These are phyloP conservation scores for Brachyptera risi DNA, from an alignment of 2,888 invertebrate species.

Conservation along the genomic window DNA sequence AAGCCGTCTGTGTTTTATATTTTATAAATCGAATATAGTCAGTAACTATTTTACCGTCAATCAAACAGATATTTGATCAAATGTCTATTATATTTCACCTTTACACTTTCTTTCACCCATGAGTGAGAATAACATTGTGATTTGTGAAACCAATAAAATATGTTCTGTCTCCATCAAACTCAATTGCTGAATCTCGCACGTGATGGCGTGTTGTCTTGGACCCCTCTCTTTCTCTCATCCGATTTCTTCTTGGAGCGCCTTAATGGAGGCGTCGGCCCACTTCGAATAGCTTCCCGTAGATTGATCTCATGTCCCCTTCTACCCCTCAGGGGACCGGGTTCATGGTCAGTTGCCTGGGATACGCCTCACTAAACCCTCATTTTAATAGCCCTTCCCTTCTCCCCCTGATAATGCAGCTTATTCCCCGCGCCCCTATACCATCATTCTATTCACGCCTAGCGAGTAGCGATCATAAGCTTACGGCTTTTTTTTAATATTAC, in stretches of 20 bases:
- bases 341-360: background rate
- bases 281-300: background rate
- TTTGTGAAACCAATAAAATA: too few relatives aligned
- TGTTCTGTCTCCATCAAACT: too few relatives aligned
- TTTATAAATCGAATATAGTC: too few relatives aligned
- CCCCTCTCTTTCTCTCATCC: too few relatives aligned
- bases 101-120: too few relatives aligned
- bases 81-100: too few relatives aligned
- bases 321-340: background rate
- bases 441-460: background rate
- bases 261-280: background rate
- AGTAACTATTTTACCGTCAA: too few relatives aligned
- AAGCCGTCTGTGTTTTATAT: too few relatives aligned
- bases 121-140: too few relatives aligned
- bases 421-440: background rate
- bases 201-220: too few relatives aligned
- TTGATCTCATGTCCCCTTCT: background rate
- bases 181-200: too few relatives aligned
- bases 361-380: constrained; percentile 7
- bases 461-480: background rate
- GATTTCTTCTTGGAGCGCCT: background rate
- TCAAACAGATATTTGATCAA: too few relatives aligned
- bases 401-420: background rate
- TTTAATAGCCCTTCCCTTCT: background rate
- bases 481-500: background rate